A percentile compares a stretch with the other conserved stretches of the same genome.
Conservation (phyloP, 2,113 vertebrate species). For the Silurus meridionalis region DNA sequence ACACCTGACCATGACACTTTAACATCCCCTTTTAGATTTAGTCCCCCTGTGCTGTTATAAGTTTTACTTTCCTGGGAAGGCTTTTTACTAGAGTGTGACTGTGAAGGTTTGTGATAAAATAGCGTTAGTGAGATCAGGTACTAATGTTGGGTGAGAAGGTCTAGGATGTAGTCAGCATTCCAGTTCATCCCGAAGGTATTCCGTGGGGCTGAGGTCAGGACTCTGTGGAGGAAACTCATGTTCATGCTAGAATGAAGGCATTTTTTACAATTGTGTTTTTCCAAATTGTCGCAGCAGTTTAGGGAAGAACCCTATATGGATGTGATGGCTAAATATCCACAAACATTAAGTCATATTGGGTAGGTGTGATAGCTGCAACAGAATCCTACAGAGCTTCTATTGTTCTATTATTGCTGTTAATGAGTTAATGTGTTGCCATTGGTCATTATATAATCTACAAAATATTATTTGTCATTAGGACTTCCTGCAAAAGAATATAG, state of each 20-base stretch:
- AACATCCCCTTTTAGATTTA: background rate
- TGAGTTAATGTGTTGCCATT: background rate
- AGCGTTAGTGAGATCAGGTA: background rate
- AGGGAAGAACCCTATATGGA: background rate
- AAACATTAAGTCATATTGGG: background rate
- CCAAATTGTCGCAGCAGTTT: background rate
- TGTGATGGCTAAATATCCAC: background rate
- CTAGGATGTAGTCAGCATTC: background rate
- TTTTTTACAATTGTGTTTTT: background rate
- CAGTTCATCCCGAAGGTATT: background rate
- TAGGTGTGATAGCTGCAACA: background rate
- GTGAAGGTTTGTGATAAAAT: background rate
- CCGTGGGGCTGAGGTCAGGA: background rate
- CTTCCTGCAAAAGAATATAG: background rate
- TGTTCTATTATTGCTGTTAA: background rate
- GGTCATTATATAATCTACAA: background rate
- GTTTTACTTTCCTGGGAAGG: background rate
- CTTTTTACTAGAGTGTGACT: background rate
- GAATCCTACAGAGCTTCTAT: background rate
- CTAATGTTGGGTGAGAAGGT: background rate
- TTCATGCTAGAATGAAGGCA: background rate
- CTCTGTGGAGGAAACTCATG: background rate
- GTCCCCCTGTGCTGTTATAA: background rate
- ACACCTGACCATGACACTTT: background rate
- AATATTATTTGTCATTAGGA: too few relatives aligned